phyloP scores from a whole-genome alignment of 1,140 invertebrate species.

The Phortica variegata region DNA sequence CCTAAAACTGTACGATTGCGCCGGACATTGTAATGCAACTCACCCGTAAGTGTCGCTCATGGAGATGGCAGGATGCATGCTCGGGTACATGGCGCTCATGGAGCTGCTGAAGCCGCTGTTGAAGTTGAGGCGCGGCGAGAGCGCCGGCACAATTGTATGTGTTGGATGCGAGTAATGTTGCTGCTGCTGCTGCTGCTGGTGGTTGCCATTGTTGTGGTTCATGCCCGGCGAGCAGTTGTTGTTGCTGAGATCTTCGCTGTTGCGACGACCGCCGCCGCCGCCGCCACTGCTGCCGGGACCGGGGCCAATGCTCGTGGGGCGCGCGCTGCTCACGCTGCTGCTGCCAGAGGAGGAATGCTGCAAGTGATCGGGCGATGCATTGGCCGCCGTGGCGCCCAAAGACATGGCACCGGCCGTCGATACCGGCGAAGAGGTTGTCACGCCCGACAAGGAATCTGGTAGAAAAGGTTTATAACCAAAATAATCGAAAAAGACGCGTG shows the following conservation, averaged over 20 bases:
- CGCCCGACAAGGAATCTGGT: slow-evolving; percentile 22
- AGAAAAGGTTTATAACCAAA: slow-evolving; percentile 5
- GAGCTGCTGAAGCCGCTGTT: slow-evolving; percentile 44
- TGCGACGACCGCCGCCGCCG: background rate
- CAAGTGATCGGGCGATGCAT: slow-evolving; percentile 15
- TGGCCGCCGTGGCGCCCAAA: background rate
- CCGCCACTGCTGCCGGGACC: slow-evolving; percentile 2
- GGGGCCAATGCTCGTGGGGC: background rate
- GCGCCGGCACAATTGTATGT: slow-evolving; percentile 27
- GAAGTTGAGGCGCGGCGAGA: slow-evolving; percentile 49
- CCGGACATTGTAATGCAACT: slow-evolving; percentile 1
- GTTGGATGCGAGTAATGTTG: slow-evolving; percentile 15
- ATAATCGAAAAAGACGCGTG: too few species aligned
- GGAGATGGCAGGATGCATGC: slow-evolving; percentile 44
- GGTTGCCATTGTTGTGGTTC: slow-evolving; percentile 3
- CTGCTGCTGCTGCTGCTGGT: slow-evolving; percentile 7
- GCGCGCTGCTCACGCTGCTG: slow-evolving; percentile 5
- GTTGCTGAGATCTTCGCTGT: slow-evolving; percentile 8
- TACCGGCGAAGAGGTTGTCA: slow-evolving; percentile 26
- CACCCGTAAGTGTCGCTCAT: slow-evolving; percentile 52
- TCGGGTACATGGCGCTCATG: slow-evolving; percentile 51
- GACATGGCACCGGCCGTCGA: background rate
- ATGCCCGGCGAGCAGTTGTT: slow-evolving; percentile 11
- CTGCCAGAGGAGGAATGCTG: slow-evolving; percentile 11
- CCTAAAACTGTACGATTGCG: background rate